Evolutionary conservation across 1,140 invertebrate genomes (phyloP).

Genomic region (Anastatus disparis): DNA sequence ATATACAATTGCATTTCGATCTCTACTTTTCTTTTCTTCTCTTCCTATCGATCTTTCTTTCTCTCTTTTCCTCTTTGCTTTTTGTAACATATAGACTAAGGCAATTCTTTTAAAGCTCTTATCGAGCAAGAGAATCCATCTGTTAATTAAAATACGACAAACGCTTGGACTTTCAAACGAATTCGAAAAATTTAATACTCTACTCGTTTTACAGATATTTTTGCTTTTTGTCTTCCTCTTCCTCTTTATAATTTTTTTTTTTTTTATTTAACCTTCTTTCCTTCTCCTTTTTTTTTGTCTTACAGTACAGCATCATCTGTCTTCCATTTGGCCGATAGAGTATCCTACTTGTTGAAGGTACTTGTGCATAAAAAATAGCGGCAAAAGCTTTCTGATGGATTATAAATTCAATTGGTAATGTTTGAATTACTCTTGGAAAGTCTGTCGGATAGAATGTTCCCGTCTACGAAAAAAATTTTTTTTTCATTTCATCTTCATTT

Average conservation of each 20-base stretch:
- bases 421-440: constrained; percentile 21
- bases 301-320: not conserved
- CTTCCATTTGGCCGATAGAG: not conserved
- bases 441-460: not conserved
- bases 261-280: not conserved
- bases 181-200: constrained; percentile 38
- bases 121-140: constrained; percentile 32
- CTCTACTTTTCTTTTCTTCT: not conserved
- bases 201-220: not conserved
- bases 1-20: constrained; percentile 33
- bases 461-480: too few relatives aligned
- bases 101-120: constrained; percentile 32
- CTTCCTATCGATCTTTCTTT: not conserved
- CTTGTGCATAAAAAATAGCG: constrained; percentile 20
- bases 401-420: constrained; percentile 35
- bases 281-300: not conserved
- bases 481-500: too few relatives aligned
- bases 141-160: constrained; percentile 43
- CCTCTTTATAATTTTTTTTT: not conserved
- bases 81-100: constrained; percentile 5
- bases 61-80: not conserved
- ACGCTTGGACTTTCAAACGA: constrained; percentile 25
- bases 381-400: constrained; percentile 24
- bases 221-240: not conserved
- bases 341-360: constrained; percentile 8